These are phyloP conservation scores for Latrodectus hesperus DNA, from an alignment of 2,888 invertebrate genomes.

Conservation along the genomic window DNA sequence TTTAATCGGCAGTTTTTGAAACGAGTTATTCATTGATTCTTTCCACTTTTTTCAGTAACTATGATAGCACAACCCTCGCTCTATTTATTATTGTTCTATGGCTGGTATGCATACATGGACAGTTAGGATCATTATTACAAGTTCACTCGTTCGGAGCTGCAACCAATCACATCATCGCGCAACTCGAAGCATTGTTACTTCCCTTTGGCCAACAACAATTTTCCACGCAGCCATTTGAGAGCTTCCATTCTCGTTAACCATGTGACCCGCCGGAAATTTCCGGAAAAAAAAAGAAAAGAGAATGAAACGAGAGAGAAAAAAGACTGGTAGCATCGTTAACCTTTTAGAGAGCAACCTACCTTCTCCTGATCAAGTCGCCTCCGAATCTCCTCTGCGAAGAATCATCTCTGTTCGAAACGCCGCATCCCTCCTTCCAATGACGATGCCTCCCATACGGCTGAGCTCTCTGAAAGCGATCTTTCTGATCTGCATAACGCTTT, in stretches of 20 bases:
- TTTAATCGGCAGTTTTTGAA: too few relatives aligned
- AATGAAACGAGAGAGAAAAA: not conserved
- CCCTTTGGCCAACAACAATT: not conserved
- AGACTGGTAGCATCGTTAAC: slow-evolving; percentile 30
- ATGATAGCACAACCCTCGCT: too few relatives aligned
- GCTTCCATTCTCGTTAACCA: not conserved
- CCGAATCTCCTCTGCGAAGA: not conserved
- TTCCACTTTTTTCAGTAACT: too few relatives aligned
- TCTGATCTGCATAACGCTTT: not conserved
- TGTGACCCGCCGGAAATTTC: slow-evolving; percentile 33
- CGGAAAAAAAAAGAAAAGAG: slow-evolving; percentile 19
- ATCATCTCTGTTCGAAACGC: not conserved
- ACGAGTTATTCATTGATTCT: too few relatives aligned
- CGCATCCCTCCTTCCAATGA: not conserved
- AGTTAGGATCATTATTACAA: too few relatives aligned
- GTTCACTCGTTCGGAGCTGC: not conserved
- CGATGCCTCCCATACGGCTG: not conserved
- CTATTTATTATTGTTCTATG: too few relatives aligned
- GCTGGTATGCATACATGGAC: too few relatives aligned
- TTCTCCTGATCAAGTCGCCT: not conserved
- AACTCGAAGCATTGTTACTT: not conserved
- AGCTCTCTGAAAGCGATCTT: not conserved
- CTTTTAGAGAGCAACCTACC: slow-evolving; percentile 14
- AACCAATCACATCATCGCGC: not conserved
- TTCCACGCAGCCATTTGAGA: not conserved